Conservation (phyloP, 2,888 invertebrate species). For the Orthosia gothica region DNA sequence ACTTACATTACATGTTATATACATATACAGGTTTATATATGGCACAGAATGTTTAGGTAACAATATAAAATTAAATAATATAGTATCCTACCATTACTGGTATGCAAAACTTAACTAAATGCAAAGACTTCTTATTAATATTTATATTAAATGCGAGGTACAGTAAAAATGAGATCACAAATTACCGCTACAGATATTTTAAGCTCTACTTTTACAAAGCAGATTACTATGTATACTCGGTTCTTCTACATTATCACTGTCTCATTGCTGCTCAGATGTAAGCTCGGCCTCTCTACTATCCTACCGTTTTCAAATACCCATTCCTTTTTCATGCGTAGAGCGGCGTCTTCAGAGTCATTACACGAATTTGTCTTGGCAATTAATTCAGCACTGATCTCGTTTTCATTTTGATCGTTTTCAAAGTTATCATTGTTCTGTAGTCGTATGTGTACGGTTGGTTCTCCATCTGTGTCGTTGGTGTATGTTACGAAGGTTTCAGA, state of each 20-base stretch:
- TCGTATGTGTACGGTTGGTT: slow-evolving; percentile 73
- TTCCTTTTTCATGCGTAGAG: slow-evolving; percentile 21
- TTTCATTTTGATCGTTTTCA: slow-evolving; percentile 27
- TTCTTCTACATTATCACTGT: slow-evolving; percentile 15
- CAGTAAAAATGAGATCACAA: not conserved
- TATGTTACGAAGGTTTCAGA: slow-evolving; percentile 78
- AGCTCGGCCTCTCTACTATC: slow-evolving; percentile 46
- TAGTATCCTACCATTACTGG: not conserved
- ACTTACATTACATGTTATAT: too few species aligned
- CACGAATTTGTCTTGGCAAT: not conserved
- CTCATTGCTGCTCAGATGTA: slow-evolving; percentile 23
- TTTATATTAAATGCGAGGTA: not conserved
- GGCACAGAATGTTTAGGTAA: not conserved
- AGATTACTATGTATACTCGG: not conserved
- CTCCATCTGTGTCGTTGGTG: slow-evolving; percentile 73
- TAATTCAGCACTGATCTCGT: slow-evolving; percentile 1
- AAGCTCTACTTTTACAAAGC: not conserved
- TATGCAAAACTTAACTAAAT: not conserved
- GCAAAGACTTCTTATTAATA: not conserved
- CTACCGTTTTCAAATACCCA: slow-evolving; percentile 60
- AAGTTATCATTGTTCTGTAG: slow-evolving; percentile 24
- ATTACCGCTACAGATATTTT: not conserved
- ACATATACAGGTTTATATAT: not conserved
- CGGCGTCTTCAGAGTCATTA: not conserved
- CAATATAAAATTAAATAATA: not conserved